Evolutionary conservation across 2,113 vertebrate species (phyloP).

Genomic region (Anas platyrhynchos): DNA sequence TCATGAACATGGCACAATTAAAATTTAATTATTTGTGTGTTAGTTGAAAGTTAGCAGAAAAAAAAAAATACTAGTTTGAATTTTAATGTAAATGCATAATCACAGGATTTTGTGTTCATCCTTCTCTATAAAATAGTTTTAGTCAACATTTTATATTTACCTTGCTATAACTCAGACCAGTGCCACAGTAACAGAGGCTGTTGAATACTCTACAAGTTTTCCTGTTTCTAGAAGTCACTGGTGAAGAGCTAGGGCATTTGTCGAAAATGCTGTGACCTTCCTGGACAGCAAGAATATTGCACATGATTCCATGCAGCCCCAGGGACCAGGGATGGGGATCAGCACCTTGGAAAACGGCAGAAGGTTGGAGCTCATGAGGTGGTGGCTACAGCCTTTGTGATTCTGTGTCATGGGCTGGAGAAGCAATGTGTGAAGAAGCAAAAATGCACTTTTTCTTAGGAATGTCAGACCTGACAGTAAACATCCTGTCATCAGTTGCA

Average conservation of each 20-base stretch:
- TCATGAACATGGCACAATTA: neutral
- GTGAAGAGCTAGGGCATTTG: neutral
- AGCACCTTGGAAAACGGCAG: neutral
- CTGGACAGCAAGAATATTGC: neutral
- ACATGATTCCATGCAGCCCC: fast-evolving
- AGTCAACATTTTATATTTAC: neutral
- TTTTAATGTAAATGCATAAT: neutral
- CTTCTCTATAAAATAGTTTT: neutral
- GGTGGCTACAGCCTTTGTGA: fast-evolving
- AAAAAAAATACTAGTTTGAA: neutral
- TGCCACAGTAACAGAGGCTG: neutral
- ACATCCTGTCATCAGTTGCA: neutral
- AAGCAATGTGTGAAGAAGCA: neutral
- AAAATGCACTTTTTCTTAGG: neutral
- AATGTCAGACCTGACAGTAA: neutral
- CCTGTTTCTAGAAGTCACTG: neutral
- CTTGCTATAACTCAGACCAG: neutral
- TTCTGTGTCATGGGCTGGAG: neutral
- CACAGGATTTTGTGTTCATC: neutral
- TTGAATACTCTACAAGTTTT: neutral
- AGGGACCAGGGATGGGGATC: neutral
- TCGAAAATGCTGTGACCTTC: neutral
- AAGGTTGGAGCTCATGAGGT: neutral
- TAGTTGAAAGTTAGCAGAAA: neutral
- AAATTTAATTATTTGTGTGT: slow-evolving; percentile 7